Evolutionary conservation across 64 coral and sea anemone species (phyloP).

Genomic region (Montipora capricornis): DNA sequence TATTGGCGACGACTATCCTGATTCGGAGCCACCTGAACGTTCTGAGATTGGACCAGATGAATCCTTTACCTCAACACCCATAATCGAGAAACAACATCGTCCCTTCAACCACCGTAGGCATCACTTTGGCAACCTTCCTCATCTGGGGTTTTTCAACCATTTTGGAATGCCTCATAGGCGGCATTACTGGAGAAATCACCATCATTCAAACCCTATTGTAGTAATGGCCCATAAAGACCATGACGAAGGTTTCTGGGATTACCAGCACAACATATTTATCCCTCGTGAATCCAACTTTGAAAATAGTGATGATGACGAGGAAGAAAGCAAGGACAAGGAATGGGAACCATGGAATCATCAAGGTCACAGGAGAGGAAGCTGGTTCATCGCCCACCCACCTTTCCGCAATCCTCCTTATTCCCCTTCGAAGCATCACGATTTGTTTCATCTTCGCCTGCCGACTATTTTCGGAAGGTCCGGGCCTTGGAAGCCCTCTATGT

Average conservation of each 20-base stretch:
- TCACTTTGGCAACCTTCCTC: background rate
- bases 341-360: constrained; percentile 10
- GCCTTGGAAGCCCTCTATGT: constrained; percentile 2
- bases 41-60: constrained; percentile 21
- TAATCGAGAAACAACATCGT: background rate
- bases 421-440: background rate
- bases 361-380: constrained; percentile 32
- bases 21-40: constrained; percentile 10
- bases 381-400: constrained; percentile 21
- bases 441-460: constrained; percentile 42
- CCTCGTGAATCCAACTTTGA: background rate
- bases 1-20: background rate
- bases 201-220: constrained; percentile 11
- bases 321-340: constrained; percentile 24
- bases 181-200: constrained; percentile 8
- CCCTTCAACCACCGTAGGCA: background rate
- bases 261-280: constrained; percentile 49
- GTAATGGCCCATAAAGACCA: constrained; percentile 47
- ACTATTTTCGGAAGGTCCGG: constrained; percentile 32
- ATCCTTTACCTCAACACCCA: background rate
- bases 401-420: background rate
- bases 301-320: background rate
- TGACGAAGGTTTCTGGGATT: constrained; percentile 44
- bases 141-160: background rate
- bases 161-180: constrained; percentile 2